Evolutionary conservation across 2,888 invertebrate species (phyloP), one percentile per base, ranked within the genome.

Genomic region (Cephus runcator): DNA sequence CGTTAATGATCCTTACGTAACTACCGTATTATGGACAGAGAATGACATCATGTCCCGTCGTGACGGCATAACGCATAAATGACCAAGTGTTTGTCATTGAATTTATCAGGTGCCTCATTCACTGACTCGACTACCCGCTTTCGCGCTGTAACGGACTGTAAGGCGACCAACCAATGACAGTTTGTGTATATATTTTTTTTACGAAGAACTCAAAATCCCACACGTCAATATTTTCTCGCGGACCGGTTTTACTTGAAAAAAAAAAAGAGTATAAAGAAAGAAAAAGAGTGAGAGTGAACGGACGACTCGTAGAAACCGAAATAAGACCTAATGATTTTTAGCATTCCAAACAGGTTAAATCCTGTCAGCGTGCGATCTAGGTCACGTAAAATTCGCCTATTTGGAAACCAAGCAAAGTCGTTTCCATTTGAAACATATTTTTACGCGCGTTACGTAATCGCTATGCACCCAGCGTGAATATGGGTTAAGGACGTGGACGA

Each of bases 401-500:
- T 23, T 23, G 23, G 9, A 56, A 23, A 56, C 9, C 23, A 56
- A 56, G 56, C 56, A 23, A 23, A 15, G 56, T 9, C 9, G 9
- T 23, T 23, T 56, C 9, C 23, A 56, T 56, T 56, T 56, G 23
- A 56, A 23, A 23, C 6, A 56, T 0, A 23, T 56, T 56, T 56
- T 56, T 23, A 56, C 2, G 15, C 9, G 56, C 9, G 23, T 56
- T 56, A 56, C 56, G 56, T 56, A 56, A 56, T 56, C 23, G 4
- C 56, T 15, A 23, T 56, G 56, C 56, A 56, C 23, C 31, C 12
- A 71, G 31, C 12, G 31, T 71, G 12, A 23, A 71, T 71, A 71
- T 71, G 31, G 71, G 71, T 71, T 31, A 71, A 71, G 71, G 71
- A 71, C 71, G 71, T 23, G 71, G 6, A 56, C 12, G 71, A 71